These are phyloP conservation scores for Paratrypauchen microcephalus DNA, from an alignment of 2,797 vertebrate genomes.

Conservation along the genomic window DNA sequence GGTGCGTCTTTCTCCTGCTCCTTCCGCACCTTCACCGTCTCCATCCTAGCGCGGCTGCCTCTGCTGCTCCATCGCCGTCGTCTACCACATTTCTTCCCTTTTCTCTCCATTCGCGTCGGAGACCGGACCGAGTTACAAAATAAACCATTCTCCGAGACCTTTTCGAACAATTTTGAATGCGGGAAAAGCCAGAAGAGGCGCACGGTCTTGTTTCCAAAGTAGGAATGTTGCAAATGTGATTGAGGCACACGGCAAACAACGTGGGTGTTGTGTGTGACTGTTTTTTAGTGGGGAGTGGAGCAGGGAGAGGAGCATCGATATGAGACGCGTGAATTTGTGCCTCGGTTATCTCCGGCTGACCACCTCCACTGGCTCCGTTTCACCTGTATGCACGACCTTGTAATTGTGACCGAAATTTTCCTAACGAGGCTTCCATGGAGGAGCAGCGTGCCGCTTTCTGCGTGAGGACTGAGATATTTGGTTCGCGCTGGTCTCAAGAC, in stretches of 20 bases:
- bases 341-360: slow-evolving; percentile 45
- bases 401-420: slow-evolving; percentile 53
- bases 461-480: slow-evolving; percentile 53
- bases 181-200: slow-evolving; percentile 38
- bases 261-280: slow-evolving; percentile 66
- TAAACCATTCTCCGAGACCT: slow-evolving; percentile 49
- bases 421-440: slow-evolving; percentile 64
- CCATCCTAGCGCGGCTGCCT: slow-evolving; percentile 46
- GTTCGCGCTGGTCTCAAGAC: slow-evolving; percentile 53
- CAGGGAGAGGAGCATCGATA: slow-evolving; percentile 53
- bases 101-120: slow-evolving; percentile 32
- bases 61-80: slow-evolving; percentile 39
- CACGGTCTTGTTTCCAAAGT: slow-evolving; percentile 36
- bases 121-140: slow-evolving; percentile 67
- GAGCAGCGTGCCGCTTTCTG: slow-evolving; percentile 48
- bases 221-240: slow-evolving; percentile 64
- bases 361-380: slow-evolving; percentile 52
- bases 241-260: slow-evolving; percentile 61
- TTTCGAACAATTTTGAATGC: slow-evolving; percentile 7
- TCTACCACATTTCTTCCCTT: slow-evolving; percentile 38
- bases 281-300: slow-evolving; percentile 55
- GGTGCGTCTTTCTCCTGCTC: slow-evolving; percentile 54
- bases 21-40: slow-evolving; percentile 46
- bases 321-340: slow-evolving; percentile 61
- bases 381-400: slow-evolving; percentile 74